Evolutionary conservation across 2,113 vertebrate genomes (phyloP).

Genomic region (Chlorodrepanis virens): DNA sequence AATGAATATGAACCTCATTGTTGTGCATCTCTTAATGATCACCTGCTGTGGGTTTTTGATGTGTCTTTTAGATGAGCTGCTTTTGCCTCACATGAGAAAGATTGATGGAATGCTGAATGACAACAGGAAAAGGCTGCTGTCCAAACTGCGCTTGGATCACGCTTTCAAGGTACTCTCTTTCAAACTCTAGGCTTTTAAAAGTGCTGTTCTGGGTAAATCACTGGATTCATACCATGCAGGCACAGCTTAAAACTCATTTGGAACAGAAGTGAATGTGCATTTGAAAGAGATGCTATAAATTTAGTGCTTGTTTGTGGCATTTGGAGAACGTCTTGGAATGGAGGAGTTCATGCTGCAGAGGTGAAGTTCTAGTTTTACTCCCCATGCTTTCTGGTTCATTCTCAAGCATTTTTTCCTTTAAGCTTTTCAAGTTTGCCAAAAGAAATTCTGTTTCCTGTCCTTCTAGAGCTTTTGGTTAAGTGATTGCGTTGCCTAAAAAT

Average conservation of each 20-base stretch:
- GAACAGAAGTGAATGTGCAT: background rate
- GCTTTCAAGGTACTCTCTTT: constrained; percentile 85
- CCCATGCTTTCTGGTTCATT: background rate
- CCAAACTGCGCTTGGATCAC: constrained; percentile 88
- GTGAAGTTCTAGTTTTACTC: background rate
- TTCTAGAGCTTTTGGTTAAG: background rate
- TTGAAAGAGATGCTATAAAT: constrained; percentile 1
- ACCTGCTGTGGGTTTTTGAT: background rate
- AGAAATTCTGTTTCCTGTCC: background rate
- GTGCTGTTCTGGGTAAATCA: background rate
- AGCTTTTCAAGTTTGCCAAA: background rate
- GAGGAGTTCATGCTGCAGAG: background rate
- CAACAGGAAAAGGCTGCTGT: constrained; percentile 90
- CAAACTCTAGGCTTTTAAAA: background rate
- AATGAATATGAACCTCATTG: background rate
- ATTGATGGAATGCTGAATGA: constrained; percentile 95
- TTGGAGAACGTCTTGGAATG: constrained; percentile 6
- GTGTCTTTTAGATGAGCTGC: constrained; percentile 84
- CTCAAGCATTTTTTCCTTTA: background rate
- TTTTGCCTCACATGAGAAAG: constrained; percentile 95
- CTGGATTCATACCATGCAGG: background rate
- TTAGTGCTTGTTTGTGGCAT: background rate
- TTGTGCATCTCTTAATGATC: background rate
- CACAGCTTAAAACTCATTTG: background rate
- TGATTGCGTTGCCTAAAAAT: background rate